Percentiles rank a stretch among this genome's conserved stretches.
Conservation (phyloP, 2,888 invertebrate genomes). For the Exocentrus adspersus region DNA sequence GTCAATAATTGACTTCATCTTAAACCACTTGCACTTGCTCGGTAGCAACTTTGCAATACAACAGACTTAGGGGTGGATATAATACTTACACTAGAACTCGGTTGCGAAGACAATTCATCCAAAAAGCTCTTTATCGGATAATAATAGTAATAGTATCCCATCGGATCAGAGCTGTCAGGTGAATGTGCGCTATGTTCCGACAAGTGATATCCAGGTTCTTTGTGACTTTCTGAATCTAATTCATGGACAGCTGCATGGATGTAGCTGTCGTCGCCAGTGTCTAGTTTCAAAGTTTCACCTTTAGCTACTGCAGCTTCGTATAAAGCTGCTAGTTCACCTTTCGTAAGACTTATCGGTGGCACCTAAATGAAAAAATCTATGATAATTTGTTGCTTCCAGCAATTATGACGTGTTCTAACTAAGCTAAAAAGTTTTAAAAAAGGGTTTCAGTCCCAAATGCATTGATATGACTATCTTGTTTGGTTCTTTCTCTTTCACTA, state of each 20-base stretch:
- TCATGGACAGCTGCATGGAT: constrained; percentile 60
- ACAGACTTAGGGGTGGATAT: no score
- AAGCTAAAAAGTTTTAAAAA: no score
- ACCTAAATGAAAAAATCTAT: constrained; percentile 27
- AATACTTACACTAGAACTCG: constrained; percentile 42
- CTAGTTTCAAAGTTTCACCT: constrained; percentile 57
- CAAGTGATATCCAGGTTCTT: constrained; percentile 18
- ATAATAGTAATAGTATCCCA: constrained; percentile 67
- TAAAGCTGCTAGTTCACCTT: constrained; percentile 63
- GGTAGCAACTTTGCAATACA: no score
- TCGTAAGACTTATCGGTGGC: constrained; percentile 52
- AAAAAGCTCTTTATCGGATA: constrained; percentile 66
- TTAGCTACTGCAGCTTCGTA: constrained; percentile 64
- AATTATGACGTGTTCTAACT: no score
- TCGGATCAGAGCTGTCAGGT: constrained; percentile 36
- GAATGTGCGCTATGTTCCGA: constrained; percentile 15
- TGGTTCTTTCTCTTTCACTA: no score
- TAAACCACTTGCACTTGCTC: no score
- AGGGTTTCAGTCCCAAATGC: no score
- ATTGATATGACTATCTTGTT: no score
- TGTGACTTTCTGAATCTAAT: constrained; percentile 43
- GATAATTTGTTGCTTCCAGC: background rate
- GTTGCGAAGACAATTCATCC: constrained; percentile 58
- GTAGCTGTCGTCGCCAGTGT: constrained; percentile 51
- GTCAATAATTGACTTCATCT: no score